These are phyloP conservation scores for Metopia argyrocephala DNA, from an alignment of 2,888 invertebrate species.

Conservation along the genomic window DNA sequence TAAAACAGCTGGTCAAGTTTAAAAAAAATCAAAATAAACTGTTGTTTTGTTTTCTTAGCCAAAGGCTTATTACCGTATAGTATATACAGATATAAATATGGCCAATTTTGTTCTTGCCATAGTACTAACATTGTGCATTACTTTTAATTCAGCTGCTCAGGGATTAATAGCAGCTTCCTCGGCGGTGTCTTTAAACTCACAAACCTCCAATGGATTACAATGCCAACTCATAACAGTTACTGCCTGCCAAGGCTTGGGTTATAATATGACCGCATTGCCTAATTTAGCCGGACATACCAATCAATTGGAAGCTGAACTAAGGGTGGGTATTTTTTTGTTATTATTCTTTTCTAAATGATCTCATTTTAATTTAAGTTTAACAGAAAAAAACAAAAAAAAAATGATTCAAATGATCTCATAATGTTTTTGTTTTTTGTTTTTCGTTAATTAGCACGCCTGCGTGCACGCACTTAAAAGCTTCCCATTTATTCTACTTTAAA, in stretches of 20 bases:
- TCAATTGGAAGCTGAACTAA: constrained; percentile 89
- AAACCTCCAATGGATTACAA: constrained; percentile 79
- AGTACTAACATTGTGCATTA: constrained; percentile 3
- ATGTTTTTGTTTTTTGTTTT: no score
- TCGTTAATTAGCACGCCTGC: constrained; percentile 54
- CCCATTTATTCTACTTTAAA: constrained; percentile 2
- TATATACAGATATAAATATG: constrained; percentile 22
- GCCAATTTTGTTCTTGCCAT: not conserved
- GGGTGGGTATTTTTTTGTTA: constrained; percentile 79
- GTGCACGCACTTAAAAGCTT: constrained; percentile 49
- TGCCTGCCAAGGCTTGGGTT: constrained; percentile 89
- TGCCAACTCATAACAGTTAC: constrained; percentile 90
- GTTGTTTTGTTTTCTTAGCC: not conserved
- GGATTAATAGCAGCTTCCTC: constrained; percentile 42
- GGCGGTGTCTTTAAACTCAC: constrained; percentile 22
- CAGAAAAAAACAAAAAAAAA: not conserved
- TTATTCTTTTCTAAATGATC: not conserved
- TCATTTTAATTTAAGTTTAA: no score
- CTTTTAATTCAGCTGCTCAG: not conserved
- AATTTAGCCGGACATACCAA: constrained; percentile 90
- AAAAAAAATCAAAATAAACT: not conserved
- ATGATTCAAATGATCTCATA: constrained; percentile 4
- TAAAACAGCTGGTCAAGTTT: not conserved
- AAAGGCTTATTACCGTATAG: not conserved
- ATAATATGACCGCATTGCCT: constrained; percentile 92